Evolutionary conservation across 1,140 invertebrate species (phyloP), one percentile per base, ranked within the genome.

Genomic region (Heliothis virescens): DNA sequence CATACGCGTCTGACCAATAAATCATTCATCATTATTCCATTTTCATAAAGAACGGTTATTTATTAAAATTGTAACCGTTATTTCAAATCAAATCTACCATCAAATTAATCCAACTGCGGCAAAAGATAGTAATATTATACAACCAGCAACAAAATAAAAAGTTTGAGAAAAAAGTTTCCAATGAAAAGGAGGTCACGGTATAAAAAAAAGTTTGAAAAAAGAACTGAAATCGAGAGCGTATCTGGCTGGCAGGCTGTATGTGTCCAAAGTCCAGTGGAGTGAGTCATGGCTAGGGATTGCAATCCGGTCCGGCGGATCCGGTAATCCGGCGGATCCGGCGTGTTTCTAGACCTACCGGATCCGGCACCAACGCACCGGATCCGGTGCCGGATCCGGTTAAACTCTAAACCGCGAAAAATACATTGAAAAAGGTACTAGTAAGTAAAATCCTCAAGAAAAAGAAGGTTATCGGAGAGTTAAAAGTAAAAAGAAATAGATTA

Each of bases 201-300:
- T 78, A 78, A 78, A 78, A 77, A 60, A 67, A 29, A 26, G 55
- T 7, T 41, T 47, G 71, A 79, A 79, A 80, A 75, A 55, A 79
- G 41, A 29, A 53, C 63, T 78, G 79, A 73, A 83, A 80, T 79
- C 76, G 79, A 75, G 79, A 71, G 81, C 59, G 67, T 72, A 65
- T 67, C 63, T 21, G 26, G 60, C 34, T 47, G 57, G 50, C 57
- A 73, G 34, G 67, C 67, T 72, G 67, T 73, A 69, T 71, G 79
- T 26, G 79, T 47, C 60, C 72, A 74, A 74, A 80, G 72, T 73
- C 79, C 79, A 80, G 50, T 48, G 48, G 50, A 50, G 15, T 80
- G 79, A 80, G 71, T 80, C 71, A 80, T n/a, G 34, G 34, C 34
- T 15, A n/a, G n/a, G n/a, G n/a, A n/a, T n/a, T n/a, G n/a, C n/a